Base-by-base conservation (phyloP, 2,888 invertebrate species). In the Drosophila kuntzei region DNA sequence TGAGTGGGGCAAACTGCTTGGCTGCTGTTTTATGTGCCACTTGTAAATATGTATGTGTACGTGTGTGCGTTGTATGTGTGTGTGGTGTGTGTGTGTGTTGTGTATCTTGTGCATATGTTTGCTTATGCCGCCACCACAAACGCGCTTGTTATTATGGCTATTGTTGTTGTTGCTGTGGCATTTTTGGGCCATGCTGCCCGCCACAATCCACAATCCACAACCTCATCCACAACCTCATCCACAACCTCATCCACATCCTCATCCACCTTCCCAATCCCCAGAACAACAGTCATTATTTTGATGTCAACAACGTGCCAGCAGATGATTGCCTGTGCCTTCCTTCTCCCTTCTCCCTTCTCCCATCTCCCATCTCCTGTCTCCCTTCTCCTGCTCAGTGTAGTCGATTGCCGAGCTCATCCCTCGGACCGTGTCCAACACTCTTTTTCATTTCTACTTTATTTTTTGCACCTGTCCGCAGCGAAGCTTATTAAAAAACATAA, bases 261-360 rank as follows among this genome's bases (percentile, higher is more conserved):
- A 39, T 25, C 34, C 47, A 14, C 46, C 36, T 18, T n/a, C 62
- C 54, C 62, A 68, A 58, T 67, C 54, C 66, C 62, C 76, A 70
- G 47, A 53, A 67, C 50, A 54, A 64, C 64, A 76, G 79, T 79
- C 85, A 82, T 82, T 82, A 82, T 82, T 81, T 82, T 84, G 85
- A 84, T 84, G 82, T 84, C 82, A 82, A 82, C 85, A 84, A 82
- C 79, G 85, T 84, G 85, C 82, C 77, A 79, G 70, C 71, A 68
- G 77, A 82, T 82, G 83, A 80, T 83, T 80, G 75, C 77, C 71
- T 64, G 37, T 37, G 61, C 76, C 41, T 14, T 41, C 25, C 2
- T 2, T n/a, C 8, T 29, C 36, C 3, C 8, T 2, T 14, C 6
- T 8, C 20, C 5, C 20, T 12, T 18, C 0, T 20, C 29, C 9